Evolutionary conservation across 1,140 invertebrate species (phyloP).

Genomic region (Rhagoletis zephyria): DNA sequence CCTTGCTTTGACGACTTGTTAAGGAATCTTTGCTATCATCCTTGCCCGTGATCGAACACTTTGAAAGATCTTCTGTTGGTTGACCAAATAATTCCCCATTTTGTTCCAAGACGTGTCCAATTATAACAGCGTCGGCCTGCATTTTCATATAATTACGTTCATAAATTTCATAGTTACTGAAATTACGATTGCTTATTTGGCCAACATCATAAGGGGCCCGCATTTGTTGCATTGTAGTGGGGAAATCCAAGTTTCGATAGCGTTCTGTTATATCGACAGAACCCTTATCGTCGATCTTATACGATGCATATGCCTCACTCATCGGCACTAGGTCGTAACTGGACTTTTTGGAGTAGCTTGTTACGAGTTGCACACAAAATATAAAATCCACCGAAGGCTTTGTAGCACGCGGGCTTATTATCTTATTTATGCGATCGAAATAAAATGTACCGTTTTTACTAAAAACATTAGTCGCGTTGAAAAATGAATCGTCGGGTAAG

Average conservation of each 20-base stretch:
- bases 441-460: constrained; percentile 58
- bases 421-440: constrained; percentile 64
- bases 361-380: constrained; percentile 56
- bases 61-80: constrained; percentile 9
- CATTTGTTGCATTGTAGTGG: neutral
- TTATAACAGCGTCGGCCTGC: constrained; percentile 22
- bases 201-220: neutral
- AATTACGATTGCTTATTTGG: constrained; percentile 27
- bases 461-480: neutral
- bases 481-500: constrained; percentile 60
- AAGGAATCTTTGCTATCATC: neutral
- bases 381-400: constrained; percentile 65
- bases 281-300: constrained; percentile 35
- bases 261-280: constrained; percentile 1
- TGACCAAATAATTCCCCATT: constrained; percentile 4
- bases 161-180: constrained; percentile 15
- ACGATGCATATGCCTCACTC: constrained; percentile 24
- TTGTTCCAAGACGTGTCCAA: constrained; percentile 11
- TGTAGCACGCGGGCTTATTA: constrained; percentile 59
- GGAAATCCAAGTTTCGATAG: constrained; percentile 22
- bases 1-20: neutral
- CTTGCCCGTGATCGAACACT: neutral
- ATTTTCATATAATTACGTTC: constrained; percentile 48
- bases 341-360: neutral
- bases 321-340: neutral